Conservation (phyloP, 2,797 vertebrate species). For the Xerus rutilus region DNA sequence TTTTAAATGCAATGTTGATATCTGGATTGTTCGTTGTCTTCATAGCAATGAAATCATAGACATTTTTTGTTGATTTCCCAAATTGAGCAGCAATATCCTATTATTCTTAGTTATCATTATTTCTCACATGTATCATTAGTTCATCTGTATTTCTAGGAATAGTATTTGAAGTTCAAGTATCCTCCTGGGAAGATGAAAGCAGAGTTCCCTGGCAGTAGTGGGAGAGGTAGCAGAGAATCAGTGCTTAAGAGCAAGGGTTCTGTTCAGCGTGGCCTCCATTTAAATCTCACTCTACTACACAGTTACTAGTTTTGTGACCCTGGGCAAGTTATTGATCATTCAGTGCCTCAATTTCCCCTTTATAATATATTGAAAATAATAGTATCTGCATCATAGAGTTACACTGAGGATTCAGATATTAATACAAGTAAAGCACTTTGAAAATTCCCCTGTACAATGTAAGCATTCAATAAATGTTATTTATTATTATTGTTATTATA, state of each 20-base stretch:
- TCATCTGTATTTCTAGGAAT: conserved; percentile 23
- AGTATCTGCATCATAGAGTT: not conserved
- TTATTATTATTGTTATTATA: not conserved
- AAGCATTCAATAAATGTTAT: not conserved
- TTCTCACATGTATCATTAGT: not conserved
- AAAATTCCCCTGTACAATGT: not conserved
- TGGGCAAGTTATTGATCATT: not conserved
- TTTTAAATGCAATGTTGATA: conserved; percentile 9
- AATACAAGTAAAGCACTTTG: not conserved
- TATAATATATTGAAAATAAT: not conserved
- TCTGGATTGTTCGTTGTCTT: conserved; percentile 5
- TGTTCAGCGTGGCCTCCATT: not conserved
- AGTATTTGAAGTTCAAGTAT: conserved; percentile 4
- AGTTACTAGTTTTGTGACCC: not conserved
- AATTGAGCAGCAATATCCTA: not conserved
- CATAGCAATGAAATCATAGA: not conserved
- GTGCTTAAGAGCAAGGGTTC: not conserved
- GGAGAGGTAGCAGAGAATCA: not conserved
- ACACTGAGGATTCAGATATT: not conserved
- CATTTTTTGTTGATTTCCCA: not conserved
- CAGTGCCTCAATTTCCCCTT: not conserved
- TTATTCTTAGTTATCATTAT: not conserved
- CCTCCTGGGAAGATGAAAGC: not conserved
- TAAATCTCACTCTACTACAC: not conserved
- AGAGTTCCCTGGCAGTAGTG: not conserved